Evolutionary conservation across 2,113 vertebrate species (phyloP).

Genomic region (Shinisaurus crocodilurus): DNA sequence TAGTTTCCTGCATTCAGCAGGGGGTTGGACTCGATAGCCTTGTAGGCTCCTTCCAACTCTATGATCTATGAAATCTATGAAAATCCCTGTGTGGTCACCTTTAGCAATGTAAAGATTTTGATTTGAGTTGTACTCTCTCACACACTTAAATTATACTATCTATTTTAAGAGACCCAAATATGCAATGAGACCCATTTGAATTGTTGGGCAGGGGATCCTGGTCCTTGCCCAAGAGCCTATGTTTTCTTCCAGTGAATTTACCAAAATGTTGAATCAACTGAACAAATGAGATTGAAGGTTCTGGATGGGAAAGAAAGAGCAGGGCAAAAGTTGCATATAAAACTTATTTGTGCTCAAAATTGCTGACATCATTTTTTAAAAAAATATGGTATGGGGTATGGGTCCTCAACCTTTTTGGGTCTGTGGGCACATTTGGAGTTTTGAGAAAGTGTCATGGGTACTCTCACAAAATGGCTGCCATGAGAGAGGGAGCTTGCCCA

Average conservation of each 20-base stretch:
- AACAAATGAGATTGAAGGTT: not conserved
- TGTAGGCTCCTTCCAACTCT: no score
- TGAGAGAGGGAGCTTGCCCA: no score
- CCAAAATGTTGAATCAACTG: not conserved
- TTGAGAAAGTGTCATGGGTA: no score
- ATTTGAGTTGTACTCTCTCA: not conserved
- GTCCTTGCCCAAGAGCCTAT: not conserved
- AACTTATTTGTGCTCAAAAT: not conserved
- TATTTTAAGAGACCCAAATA: not conserved
- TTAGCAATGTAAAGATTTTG: not conserved
- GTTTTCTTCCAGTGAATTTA: not conserved
- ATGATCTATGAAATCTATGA: no score
- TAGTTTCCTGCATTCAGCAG: no score
- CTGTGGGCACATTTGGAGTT: no score
- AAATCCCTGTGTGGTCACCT: no score
- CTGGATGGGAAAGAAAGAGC: not conserved
- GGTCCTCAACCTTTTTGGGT: no score
- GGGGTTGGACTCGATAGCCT: no score
- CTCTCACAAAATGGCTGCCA: no score
- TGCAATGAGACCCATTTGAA: not conserved
- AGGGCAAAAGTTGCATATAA: not conserved
- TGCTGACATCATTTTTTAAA: not conserved
- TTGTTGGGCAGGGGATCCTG: not conserved
- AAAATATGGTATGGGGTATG: no score
- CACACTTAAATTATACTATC: not conserved